Percentiles rank a stretch among this genome's conserved stretches.
Evolutionary conservation across 2,113 vertebrate genomes (phyloP).

Genomic region (Xyrauchen texanus): DNA sequence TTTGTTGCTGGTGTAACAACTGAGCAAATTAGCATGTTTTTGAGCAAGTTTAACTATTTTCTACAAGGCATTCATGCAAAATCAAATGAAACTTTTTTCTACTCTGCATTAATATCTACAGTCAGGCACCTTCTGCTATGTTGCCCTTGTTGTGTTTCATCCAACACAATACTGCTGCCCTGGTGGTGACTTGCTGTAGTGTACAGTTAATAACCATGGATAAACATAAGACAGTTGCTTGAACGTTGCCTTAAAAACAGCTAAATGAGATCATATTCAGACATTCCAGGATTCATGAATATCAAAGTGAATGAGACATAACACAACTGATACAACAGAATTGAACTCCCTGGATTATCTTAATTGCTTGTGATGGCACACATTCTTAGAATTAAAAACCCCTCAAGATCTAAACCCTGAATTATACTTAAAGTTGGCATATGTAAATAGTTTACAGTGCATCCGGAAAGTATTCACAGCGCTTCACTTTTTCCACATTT

Average conservation of each 20-base stretch:
- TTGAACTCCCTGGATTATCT: not conserved
- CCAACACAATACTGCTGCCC: slow-evolving; percentile 1
- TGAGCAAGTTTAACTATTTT: slow-evolving; percentile 32
- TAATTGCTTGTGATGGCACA: not conserved
- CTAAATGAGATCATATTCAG: no score
- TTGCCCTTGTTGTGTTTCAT: not conserved
- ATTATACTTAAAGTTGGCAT: not conserved
- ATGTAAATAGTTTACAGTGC: not conserved
- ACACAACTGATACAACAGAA: not conserved
- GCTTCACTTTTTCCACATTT: no score
- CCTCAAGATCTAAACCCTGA: not conserved
- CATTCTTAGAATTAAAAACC: not conserved
- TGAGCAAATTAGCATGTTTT: no score
- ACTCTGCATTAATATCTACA: slow-evolving; percentile 12
- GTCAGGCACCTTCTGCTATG: not conserved
- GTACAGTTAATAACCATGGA: not conserved
- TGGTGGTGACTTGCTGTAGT: slow-evolving; percentile 9
- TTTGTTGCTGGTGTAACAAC: slow-evolving; percentile 41
- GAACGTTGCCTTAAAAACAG: not conserved
- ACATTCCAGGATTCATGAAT: no score
- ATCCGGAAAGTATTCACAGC: no score
- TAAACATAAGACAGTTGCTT: not conserved
- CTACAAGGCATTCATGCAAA: slow-evolving; percentile 42
- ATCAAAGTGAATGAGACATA: no score
- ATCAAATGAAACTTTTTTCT: slow-evolving; percentile 31